These are phyloP conservation scores for Mythimna ferrago DNA, from an alignment of 2,888 invertebrate species.

Conservation along the genomic window DNA sequence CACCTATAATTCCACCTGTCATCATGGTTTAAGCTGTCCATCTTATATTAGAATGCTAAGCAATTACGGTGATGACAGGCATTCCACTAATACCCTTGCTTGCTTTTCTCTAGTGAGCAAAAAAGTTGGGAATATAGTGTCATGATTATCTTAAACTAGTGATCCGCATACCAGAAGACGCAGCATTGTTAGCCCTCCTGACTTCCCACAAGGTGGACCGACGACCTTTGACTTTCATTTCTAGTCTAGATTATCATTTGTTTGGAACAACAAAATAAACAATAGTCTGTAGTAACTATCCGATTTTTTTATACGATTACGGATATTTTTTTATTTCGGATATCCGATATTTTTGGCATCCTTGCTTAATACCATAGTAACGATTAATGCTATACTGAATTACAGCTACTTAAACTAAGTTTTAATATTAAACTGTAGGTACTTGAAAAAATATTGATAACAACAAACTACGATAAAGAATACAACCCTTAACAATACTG, in stretches of 20 bases:
- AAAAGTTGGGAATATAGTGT: neutral
- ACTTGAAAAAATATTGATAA: constrained; percentile 1
- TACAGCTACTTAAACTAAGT: too few relatives aligned
- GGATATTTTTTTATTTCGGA: too few relatives aligned
- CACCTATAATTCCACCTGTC: constrained; percentile 51
- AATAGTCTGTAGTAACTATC: too few relatives aligned
- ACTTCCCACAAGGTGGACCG: neutral
- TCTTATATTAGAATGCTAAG: constrained; percentile 35
- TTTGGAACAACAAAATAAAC: too few relatives aligned
- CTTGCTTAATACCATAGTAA: too few relatives aligned
- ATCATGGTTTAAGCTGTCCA: constrained; percentile 25
- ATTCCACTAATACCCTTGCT: constrained; percentile 15
- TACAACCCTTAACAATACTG: neutral
- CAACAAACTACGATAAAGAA: neutral
- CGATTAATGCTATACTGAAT: too few relatives aligned
- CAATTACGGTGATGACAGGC: constrained; percentile 43
- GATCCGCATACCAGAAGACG: neutral
- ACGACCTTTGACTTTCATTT: neutral
- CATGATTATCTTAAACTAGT: neutral
- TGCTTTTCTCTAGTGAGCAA: constrained; percentile 24
- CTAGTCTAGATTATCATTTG: too few relatives aligned
- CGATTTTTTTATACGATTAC: too few relatives aligned
- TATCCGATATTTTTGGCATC: too few relatives aligned
- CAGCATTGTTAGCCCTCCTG: neutral
- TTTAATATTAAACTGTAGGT: neutral